Base-by-base conservation (phyloP, 2,797 vertebrate genomes). In the Hybognathus amarus region DNA sequence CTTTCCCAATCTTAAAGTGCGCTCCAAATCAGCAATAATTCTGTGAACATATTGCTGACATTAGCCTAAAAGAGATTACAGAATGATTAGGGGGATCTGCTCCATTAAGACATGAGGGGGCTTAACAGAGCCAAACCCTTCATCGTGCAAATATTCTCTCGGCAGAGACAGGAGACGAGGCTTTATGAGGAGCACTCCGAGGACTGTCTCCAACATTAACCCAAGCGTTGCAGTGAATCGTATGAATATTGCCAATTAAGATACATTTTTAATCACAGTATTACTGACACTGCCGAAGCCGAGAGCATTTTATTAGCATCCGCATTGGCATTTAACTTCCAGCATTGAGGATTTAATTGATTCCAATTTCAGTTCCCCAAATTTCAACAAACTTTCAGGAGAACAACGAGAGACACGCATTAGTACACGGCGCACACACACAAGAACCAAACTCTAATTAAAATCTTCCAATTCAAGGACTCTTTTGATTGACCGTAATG, bases 41-140 rank as follows among this genome's bases (percentile, higher is more conserved):
- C 61, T 74, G 70, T 11, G 68, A 91, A 86, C 85, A 88, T 85
- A 86, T 87, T 77, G 54, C 67, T 79, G 82, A 89, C 90, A 86
- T 91, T 91, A 92, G 90, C 90, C 88, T 56, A 88, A 80, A 89
- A 88, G 85, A 93, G 89, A 93, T 91, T 91, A 91, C 84, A 85
- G 85, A 61, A 52, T 79, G 87, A 93, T 93, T 90, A 91, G 80
- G 85, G 84, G 87, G 88, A 90, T 92, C 82, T 80, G 89, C 89
- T 89, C 86, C 81, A 89, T 89, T 90, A 88, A 90, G 86, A 88
- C 77, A 80, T 59, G 83, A 85, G 79, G 79, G 68, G 74, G 33
- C 45, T 83, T 83, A 82, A 64, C 66, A 83, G 80, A 79, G 77
- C 77, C 84, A 86, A 86, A 85, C 78, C 68, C 85, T 83, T 79